Evolutionary conservation across 2,113 vertebrate species (phyloP), one percentile per base, ranked within the genome.

Genomic region (Siniperca knerii): DNA sequence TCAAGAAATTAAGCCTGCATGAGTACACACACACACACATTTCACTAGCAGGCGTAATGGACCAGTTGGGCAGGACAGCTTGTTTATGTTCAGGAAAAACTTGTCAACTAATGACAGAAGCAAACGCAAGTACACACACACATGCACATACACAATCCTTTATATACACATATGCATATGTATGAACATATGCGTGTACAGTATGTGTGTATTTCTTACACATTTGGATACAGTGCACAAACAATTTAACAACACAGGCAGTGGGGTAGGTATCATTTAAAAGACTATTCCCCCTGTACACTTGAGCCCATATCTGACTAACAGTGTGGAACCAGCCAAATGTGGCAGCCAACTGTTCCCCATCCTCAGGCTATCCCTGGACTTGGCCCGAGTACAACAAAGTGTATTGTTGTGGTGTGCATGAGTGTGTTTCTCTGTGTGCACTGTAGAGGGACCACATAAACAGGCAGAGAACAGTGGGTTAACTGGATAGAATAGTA

Each of bases 281-380:
- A 90, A 90, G 86, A 86, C 68, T 71, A 85, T 89, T 92, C 92
- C 92, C 95, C 90, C 79, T 87, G 70, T 88, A 90, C 93, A 92
- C 89, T 87, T 86, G 87, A 93, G 92, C 92, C 85, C 89, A 94
- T 94, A 90, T 92, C 94, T 94, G 95, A 91, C 93, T 95, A 96
- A 94, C 94, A 90, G 94, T 83, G 90, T 94, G 94, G 94, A 95
- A 95, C 94, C 92, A 87, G 91, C 94, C 94, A 94, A 94, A 95
- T 94, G 94, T 85, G 93, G 87, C 87, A 92, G 94, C 94, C 95
- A 96, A 95, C 94, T 96, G 95, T 94, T 95, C 86, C 77, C 87
- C 87, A 82, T 94, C 94, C 92, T 93, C 89, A 72, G 95, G 95
- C 92, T 81, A 90, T 92, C 84, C 86, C 77, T 87, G 84, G 76